Base-by-base conservation (phyloP, 2,797 vertebrate species). In the Dicrostonyx torquatus region DNA sequence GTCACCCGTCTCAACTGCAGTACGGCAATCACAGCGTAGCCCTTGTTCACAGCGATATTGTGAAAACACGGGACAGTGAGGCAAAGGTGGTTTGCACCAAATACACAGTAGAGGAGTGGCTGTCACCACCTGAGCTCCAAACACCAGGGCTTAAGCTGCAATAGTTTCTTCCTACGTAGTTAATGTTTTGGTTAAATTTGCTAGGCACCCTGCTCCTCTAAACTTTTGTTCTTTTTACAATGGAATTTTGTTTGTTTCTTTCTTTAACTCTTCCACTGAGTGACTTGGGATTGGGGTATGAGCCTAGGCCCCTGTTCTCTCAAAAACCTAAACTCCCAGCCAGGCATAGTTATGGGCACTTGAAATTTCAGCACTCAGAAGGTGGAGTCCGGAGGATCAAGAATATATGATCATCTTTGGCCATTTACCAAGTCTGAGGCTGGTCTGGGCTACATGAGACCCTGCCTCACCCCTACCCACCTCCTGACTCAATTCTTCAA, bases 111-210 rank as follows among this genome's bases (percentile, higher is more conserved):
- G 1, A 68, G 29, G 10, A 14, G 37, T 3, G n/a, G 53, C 11
- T 45, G 31, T 70, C 45, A 91, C 24, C 90, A 64, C 50, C 58
- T 68, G 89, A 78, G 70, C n/a, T 64, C 50, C 66, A 5, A 77
- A 80, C 55, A 85, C 72, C 24, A 85, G 62, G 34, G 1, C 22
- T 66, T 68, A 94, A 22, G 43, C 13, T 50, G 58, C 85, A 58
- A 78, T 1, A 76, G n/a, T 26, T 78, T 93, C 29, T 87, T 29
- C 79, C 68, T 37, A 55, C 43, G 84, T 68, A 43, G 79, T 83
- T 85, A 90, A 66, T 7, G 53, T 64, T 90, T 75, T 90, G 31
- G 68, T 80, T 55, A 85, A 48, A 88, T 78, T 53, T 94, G 18
- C 68, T 55, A 40, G 88, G 53, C 43, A 80, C 43, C 60, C 22